These are phyloP conservation scores for Larimichthys crocea DNA, from an alignment of 2,113 vertebrate genomes.

Conservation along the genomic window DNA sequence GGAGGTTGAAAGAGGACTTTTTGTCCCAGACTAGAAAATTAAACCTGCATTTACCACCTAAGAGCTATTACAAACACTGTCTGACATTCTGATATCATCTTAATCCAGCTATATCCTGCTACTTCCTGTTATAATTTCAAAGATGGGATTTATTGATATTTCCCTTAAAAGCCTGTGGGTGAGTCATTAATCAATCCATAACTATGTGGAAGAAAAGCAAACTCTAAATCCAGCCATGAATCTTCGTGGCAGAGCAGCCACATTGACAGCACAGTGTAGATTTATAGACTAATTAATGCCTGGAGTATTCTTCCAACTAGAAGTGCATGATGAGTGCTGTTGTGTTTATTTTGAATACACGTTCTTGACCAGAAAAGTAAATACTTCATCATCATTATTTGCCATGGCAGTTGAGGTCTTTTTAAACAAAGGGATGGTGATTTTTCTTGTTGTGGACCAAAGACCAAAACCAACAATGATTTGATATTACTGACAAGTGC, in stretches of 20 bases:
- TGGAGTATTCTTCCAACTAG: conserved; percentile 44
- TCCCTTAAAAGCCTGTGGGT: conserved; percentile 22
- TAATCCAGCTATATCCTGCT: neutral
- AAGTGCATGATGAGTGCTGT: conserved; percentile 9
- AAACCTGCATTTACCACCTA: neutral
- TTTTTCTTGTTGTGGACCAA: neutral
- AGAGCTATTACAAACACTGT: neutral
- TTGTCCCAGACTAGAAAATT: neutral
- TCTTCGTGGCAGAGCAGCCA: conserved; percentile 39
- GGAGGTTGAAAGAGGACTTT: neutral
- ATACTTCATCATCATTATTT: conserved; percentile 4
- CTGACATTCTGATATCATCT: neutral
- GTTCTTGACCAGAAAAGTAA: neutral
- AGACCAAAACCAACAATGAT: neutral
- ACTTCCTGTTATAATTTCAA: conserved; percentile 25
- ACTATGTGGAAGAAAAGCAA: conserved; percentile 55
- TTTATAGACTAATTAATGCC: conserved; percentile 66
- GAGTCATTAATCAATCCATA: conserved; percentile 58
- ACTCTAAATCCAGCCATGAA: conserved; percentile 40
- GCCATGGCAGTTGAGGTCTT: neutral
- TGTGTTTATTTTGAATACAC: neutral
- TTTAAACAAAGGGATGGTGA: neutral
- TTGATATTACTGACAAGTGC: neutral
- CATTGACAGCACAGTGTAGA: conserved; percentile 19
- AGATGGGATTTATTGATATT: conserved; percentile 11